Evolutionary conservation across 2,113 vertebrate genomes (phyloP).

Genomic region (Chaenocephalus aceratus): DNA sequence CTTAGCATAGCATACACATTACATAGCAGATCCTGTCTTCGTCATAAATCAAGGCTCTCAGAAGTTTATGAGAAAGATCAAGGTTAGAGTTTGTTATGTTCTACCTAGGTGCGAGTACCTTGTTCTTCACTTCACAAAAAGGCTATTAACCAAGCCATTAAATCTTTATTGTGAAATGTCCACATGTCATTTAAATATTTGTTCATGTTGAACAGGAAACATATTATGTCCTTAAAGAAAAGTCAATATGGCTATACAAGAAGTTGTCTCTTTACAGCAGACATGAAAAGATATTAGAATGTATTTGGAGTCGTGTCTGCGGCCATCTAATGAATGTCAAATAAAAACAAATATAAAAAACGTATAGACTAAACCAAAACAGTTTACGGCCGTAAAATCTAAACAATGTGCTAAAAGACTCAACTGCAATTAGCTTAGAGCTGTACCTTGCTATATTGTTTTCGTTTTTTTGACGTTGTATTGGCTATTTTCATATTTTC

Average conservation of each 20-base stretch:
- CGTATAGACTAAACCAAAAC: no score
- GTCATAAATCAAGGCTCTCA: no score
- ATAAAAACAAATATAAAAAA: neutral
- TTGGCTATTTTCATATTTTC: no score
- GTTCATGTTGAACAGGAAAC: neutral
- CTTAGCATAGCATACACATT: neutral
- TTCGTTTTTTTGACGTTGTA: no score
- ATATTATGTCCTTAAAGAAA: neutral
- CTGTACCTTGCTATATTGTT: no score
- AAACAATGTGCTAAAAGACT: neutral
- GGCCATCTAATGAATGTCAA: neutral
- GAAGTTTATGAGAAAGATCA: no score
- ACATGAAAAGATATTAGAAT: neutral
- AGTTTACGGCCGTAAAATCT: neutral
- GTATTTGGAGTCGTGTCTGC: neutral
- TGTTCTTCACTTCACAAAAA: neutral
- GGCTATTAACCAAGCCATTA: slow-evolving; percentile 1
- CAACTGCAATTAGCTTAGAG: no score
- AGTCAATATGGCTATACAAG: neutral
- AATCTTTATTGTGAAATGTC: neutral
- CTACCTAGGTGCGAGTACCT: neutral
- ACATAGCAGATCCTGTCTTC: neutral
- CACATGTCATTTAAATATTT: neutral
- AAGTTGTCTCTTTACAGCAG: neutral
- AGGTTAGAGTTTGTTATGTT: no score